Evolutionary conservation across 2,113 vertebrate genomes (phyloP).

Genomic region (Calyptommatus sinebrachiatus): DNA sequence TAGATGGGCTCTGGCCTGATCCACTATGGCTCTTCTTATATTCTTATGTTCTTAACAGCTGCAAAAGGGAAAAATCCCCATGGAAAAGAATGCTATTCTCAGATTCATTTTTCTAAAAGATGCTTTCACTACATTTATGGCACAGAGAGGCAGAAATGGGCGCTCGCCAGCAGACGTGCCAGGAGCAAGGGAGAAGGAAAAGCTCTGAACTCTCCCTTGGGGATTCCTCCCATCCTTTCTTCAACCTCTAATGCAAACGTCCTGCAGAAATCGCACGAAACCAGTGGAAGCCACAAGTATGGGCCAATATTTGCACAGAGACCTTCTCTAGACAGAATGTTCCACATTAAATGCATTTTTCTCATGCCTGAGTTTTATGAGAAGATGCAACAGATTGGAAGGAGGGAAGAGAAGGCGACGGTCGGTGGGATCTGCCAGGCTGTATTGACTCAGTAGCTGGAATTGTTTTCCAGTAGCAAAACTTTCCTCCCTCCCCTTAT

Average conservation of each 20-base stretch:
- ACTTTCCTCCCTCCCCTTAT: not conserved
- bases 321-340: slow-evolving; percentile 6
- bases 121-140: not conserved
- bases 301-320: not conserved
- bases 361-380: slow-evolving; percentile 1
- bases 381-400: not conserved
- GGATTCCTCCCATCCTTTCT: not conserved
- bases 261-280: not conserved
- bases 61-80: slow-evolving; percentile 18
- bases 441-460: slow-evolving; percentile 5
- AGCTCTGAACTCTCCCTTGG: too few species aligned
- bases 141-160: not conserved
- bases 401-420: not conserved
- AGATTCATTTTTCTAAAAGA: not conserved
- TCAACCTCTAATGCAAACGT: not conserved
- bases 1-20: too few species aligned
- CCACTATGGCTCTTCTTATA: too few species aligned
- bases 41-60: too few species aligned
- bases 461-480: not conserved
- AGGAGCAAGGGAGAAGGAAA: not conserved
- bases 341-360: slow-evolving; percentile 26
- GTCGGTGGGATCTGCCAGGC: not conserved
- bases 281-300: not conserved
- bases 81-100: slow-evolving; percentile 24
- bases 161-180: not conserved